phyloP scores from a whole-genome alignment of 1,140 invertebrate genomes.

The Orius laevigatus region DNA sequence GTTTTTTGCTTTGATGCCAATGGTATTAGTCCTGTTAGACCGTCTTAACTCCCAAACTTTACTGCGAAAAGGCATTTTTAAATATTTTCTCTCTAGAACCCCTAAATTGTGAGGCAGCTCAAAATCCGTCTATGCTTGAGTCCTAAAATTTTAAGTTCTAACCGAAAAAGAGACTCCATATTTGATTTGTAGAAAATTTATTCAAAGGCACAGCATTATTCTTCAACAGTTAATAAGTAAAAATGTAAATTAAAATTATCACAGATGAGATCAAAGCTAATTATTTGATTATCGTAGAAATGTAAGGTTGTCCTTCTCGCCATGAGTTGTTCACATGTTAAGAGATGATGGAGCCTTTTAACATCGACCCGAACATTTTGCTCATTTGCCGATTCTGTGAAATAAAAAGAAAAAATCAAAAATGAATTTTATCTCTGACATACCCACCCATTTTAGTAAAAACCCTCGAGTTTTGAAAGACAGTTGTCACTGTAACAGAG shows the following conservation, averaged over 20 bases:
- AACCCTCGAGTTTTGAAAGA: conserved; percentile 7
- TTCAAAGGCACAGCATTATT: conserved; percentile 7
- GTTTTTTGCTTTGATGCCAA: too few species aligned
- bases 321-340: conserved; percentile 8
- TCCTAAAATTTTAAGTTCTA: too few species aligned
- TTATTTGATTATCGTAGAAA: conserved; percentile 2
- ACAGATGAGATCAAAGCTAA: conserved; percentile 6
- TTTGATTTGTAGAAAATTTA: too few species aligned
- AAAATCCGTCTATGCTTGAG: too few species aligned
- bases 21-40: too few species aligned
- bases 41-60: too few species aligned
- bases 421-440: too few species aligned
- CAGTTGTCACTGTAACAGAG: conserved; percentile 8
- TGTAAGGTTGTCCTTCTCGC: conserved; percentile 4
- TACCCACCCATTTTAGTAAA: neutral
- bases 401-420: neutral
- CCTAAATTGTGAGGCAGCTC: too few species aligned
- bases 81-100: too few species aligned
- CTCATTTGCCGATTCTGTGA: neutral
- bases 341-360: conserved; percentile 3
- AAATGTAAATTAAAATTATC: conserved; percentile 11
- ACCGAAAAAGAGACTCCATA: too few species aligned
- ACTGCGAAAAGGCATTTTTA: too few species aligned
- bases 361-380: conserved; percentile 5
- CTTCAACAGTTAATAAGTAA: conserved; percentile 8